phyloP scores from a whole-genome alignment of 1,140 invertebrate genomes.

The Archegozetes longisetosus region DNA sequence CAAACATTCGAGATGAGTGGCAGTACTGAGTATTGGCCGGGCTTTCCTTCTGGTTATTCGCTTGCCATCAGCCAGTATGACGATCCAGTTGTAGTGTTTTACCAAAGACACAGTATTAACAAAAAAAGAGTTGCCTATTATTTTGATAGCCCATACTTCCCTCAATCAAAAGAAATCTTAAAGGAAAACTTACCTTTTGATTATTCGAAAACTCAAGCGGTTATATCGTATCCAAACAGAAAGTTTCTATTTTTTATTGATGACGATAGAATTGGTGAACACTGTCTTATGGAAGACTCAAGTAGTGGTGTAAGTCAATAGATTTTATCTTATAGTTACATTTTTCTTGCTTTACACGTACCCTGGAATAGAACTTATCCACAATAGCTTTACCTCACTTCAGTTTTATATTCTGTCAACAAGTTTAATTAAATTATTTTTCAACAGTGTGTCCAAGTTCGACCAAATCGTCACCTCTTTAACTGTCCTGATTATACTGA shows the following conservation, averaged over 20 bases:
- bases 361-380: too few species aligned
- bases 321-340: too few species aligned
- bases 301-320: neutral
- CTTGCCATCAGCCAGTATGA: neutral
- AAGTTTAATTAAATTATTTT: too few species aligned
- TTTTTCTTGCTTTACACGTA: too few species aligned
- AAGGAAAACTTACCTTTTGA: neutral
- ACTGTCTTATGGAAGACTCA: neutral
- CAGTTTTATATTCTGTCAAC: too few species aligned
- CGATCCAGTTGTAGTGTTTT: neutral
- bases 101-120: neutral
- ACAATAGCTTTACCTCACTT: too few species aligned
- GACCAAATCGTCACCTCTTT: neutral
- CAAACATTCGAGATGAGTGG: neutral
- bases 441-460: neutral
- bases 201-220: neutral
- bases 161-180: neutral
- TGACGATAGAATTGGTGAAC: neutral
- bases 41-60: neutral
- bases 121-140: neutral
- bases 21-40: neutral
- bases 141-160: neutral
- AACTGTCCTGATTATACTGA: neutral
- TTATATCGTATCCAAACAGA: neutral
- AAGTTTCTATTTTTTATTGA: neutral